Evolutionary conservation across 92 coral and sea anemone genomes (phyloP), one percentile per base, ranked within the genome.

Genomic region (Hydrozoanthus gracilis): DNA sequence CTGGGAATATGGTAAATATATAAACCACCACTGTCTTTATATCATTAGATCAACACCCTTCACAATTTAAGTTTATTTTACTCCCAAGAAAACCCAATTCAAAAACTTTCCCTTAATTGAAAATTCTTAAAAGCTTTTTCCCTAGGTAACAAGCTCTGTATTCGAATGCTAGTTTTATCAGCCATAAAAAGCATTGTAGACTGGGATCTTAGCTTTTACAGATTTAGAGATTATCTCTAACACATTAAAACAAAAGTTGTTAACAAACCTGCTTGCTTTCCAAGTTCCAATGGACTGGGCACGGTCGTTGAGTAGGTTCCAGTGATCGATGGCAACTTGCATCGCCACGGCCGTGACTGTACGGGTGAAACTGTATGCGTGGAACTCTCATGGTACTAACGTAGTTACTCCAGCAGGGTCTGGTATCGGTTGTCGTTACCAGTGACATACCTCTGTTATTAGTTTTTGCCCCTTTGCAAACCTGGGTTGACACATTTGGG

Each of bases 301-400:
- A 72, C 77, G 52, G 52, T 2, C 27, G 20, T 3, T 45, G 13
- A 2, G 55, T 46, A 13, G 54, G 52, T 1, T 45, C 54, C 77
- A 11, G 10, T 13, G 77, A 72, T 9, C 10, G 17, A 46, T 45
- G 61, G 58, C 60, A 44, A 9, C 46, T 80, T 20, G 51, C 74
- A 17, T 45, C 51, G 44, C 20, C 46, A 16, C 44, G 58, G 61
- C 69, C 1, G 10, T 51, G 74, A 64, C 18, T 65, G 74, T 80
- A 80, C 0, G 85, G 73, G 44, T 80, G 85, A 80, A 80, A 80
- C 54, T 49, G 85, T 61, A 80, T 80, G 48, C 85, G 85, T 47
- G 85, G 85, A 45, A 80, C 13, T 80, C 85, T 56, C 85, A 80
- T 80, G 10, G 61, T 80, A 65, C 54, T 65, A 5, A 17, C 27